Evolutionary conservation across 2,797 vertebrate species (phyloP).

Genomic region (Gorsachius magnificus): DNA sequence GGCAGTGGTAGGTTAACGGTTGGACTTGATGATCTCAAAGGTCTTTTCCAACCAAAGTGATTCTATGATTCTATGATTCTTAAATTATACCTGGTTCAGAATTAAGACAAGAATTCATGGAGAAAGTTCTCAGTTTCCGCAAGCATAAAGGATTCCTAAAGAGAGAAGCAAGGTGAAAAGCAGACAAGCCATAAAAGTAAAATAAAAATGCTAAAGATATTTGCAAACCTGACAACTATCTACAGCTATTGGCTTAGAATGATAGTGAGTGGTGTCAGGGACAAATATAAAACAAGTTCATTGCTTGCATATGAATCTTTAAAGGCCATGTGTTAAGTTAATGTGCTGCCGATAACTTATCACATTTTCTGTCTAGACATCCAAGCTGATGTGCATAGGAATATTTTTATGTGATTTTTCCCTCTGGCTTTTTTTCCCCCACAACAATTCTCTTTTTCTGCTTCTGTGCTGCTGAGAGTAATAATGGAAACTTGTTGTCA

Average conservation of each 20-base stretch:
- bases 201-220: slow-evolving; percentile 6
- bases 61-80: too few species aligned
- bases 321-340: background rate
- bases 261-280: background rate
- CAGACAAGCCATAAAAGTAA: background rate
- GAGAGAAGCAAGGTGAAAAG: background rate
- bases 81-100: background rate
- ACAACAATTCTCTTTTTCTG: background rate
- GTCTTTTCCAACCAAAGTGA: too few species aligned
- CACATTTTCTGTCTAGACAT: slow-evolving; percentile 40
- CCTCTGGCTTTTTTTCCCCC: background rate
- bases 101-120: background rate
- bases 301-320: background rate
- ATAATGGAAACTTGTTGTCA: background rate
- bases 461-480: background rate
- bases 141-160: background rate
- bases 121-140: background rate
- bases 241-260: background rate
- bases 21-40: too few species aligned
- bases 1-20: too few species aligned
- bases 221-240: background rate
- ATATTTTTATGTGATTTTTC: background rate
- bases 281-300: slow-evolving; percentile 5
- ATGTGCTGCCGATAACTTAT: slow-evolving; percentile 29
- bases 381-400: background rate